Conservation (phyloP, 2,113 vertebrate species). For the Microcebus lehilahytsara region DNA sequence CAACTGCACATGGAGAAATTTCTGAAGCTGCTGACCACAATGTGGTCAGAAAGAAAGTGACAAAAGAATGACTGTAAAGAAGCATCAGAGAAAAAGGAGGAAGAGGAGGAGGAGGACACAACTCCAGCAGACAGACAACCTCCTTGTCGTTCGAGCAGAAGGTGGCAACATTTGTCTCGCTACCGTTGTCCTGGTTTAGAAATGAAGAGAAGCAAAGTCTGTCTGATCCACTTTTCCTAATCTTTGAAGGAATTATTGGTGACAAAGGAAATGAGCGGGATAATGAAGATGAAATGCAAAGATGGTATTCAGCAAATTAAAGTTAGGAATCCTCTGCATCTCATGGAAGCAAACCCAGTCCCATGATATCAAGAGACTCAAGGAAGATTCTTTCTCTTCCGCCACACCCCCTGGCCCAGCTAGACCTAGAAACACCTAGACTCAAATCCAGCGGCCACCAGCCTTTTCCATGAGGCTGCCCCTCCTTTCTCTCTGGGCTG, state of each 20-base stretch:
- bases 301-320: neutral
- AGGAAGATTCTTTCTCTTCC: neutral
- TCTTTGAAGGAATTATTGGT: neutral
- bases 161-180: too few species aligned
- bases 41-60: too few species aligned
- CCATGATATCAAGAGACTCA: neutral
- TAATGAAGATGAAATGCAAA: neutral
- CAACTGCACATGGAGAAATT: neutral
- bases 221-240: neutral
- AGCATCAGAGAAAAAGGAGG: too few species aligned
- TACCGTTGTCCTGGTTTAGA: neutral
- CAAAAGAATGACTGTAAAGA: neutral
- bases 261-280: neutral
- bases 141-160: neutral
- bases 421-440: neutral
- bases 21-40: neutral
- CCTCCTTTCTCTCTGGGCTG: neutral
- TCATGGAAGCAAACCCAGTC: neutral
- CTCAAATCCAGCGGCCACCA: neutral
- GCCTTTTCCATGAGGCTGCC: neutral
- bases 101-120: neutral
- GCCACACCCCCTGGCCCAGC: neutral
- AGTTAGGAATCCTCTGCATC: neutral
- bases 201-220: neutral
- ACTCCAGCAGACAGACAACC: too few species aligned